phyloP scores from a whole-genome alignment of 2,113 vertebrate species.

The Atlantisia rogersi region DNA sequence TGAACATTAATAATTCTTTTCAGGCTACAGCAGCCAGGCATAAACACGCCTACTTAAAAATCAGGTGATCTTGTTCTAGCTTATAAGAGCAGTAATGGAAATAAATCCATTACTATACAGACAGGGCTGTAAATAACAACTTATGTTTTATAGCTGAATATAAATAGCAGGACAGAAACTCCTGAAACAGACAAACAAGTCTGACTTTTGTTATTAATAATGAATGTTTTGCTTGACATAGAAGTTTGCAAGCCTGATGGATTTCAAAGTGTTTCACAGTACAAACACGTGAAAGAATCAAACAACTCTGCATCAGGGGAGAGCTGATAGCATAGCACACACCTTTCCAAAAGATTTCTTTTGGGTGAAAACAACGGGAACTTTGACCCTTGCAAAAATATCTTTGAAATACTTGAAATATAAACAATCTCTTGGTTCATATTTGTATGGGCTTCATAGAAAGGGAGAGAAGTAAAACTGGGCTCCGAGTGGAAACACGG shows the following conservation, averaged over 20 bases:
- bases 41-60: background rate
- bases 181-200: background rate
- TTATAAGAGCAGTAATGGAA: background rate
- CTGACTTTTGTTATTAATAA: constrained; percentile 6
- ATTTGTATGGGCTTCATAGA: background rate
- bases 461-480: background rate
- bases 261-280: background rate
- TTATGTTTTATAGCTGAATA: background rate
- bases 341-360: background rate
- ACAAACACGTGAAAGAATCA: background rate
- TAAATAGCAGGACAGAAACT: constrained; percentile 9
- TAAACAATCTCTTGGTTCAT: background rate
- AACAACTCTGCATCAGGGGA: background rate
- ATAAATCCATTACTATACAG: background rate
- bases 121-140: background rate
- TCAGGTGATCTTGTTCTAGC: background rate
- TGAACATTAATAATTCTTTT: background rate
- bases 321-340: background rate
- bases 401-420: background rate
- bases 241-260: background rate
- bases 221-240: background rate
- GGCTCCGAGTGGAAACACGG: background rate
- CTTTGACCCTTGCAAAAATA: background rate
- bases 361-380: background rate
- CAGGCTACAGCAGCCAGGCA: background rate